A percentile compares a stretch with the other conserved stretches of the same genome.
Conservation (phyloP, 2,888 invertebrate species). For the Agrochola macilenta region DNA sequence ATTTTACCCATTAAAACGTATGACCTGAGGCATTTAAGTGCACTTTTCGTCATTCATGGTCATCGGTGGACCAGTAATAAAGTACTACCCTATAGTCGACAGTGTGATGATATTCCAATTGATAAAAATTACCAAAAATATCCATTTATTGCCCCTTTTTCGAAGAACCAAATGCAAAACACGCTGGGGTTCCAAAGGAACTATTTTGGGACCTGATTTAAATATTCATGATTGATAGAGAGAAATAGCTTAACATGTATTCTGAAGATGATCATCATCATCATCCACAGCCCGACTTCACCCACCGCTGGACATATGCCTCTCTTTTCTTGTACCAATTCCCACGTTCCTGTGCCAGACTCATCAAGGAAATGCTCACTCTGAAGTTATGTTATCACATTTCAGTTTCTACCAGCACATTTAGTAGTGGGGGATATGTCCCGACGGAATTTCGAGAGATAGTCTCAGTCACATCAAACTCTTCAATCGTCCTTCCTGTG, state of each 20-base stretch:
- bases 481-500: constrained; percentile 15
- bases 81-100: neutral
- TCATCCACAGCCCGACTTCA: too few relatives aligned
- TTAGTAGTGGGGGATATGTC: neutral
- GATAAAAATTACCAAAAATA: neutral
- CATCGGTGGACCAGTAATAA: neutral
- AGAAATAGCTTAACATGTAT: too few relatives aligned
- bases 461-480: neutral
- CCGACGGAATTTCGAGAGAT: neutral
- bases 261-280: neutral
- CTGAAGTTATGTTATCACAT: too few relatives aligned
- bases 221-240: neutral
- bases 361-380: too few relatives aligned
- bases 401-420: too few relatives aligned
- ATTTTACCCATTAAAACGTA: neutral
- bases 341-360: too few relatives aligned
- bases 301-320: too few relatives aligned
- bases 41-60: neutral
- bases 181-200: constrained; percentile 4
- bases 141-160: neutral
- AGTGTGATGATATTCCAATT: neutral
- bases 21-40: constrained; percentile 9
- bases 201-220: neutral
- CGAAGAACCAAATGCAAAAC: neutral
- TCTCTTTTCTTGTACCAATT: too few relatives aligned